Evolutionary conservation across 2,797 vertebrate genomes (phyloP).

Genomic region (Odontamblyopus lacepedii): DNA sequence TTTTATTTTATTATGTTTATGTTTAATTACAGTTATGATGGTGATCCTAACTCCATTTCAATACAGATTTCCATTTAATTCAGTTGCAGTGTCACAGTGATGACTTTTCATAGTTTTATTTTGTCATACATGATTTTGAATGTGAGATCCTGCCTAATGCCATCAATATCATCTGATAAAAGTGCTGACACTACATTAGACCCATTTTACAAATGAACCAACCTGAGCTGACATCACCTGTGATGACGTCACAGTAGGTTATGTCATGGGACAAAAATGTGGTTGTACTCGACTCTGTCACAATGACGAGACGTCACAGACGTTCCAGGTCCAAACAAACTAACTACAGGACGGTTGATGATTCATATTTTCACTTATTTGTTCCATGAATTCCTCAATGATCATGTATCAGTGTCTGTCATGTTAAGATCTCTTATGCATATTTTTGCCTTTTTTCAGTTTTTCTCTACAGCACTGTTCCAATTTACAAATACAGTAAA

Average conservation of each 20-base stretch:
- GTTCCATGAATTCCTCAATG: neutral
- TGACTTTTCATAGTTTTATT: too few species aligned
- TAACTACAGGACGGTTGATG: neutral
- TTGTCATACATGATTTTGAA: too few species aligned
- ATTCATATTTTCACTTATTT: neutral
- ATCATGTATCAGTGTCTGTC: neutral
- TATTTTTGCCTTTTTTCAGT: neutral
- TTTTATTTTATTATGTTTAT: too few species aligned
- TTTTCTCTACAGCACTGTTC: neutral
- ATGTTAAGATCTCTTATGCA: neutral
- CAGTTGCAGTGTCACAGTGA: too few species aligned
- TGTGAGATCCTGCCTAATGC: too few species aligned
- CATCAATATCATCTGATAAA: too few species aligned
- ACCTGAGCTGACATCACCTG: neutral
- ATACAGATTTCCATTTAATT: too few species aligned
- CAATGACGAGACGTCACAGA: neutral
- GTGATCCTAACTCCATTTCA: too few species aligned
- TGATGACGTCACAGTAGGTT: neutral
- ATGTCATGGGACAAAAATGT: constrained; percentile 7
- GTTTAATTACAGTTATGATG: too few species aligned
- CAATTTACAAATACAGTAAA: too few species aligned
- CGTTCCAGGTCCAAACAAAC: neutral
- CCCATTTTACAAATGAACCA: neutral
- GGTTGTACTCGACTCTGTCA: neutral
- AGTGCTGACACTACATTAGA: neutral